Evolutionary conservation across 2,113 vertebrate species (phyloP), one percentile per base, ranked within the genome.

Genomic region (Tupaia tana): DNA sequence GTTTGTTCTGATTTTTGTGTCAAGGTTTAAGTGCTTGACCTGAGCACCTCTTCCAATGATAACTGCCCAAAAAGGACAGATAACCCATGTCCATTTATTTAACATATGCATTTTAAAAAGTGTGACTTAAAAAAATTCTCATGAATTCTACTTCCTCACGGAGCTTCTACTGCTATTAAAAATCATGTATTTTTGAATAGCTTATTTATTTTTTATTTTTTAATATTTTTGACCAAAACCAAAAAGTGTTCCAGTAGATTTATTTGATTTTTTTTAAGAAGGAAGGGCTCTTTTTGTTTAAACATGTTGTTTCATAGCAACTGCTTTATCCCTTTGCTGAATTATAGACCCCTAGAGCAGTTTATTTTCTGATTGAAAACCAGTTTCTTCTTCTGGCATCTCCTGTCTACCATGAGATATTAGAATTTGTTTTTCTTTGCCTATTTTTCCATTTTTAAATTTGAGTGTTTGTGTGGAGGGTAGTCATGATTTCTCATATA

Each of bases 61-160:
- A 27, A 74, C 89, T 58, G 15, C 61, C 86, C 54, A 9, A 9
- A 86, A 86, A 80, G 29, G 86, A 63, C 56, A 90, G 24, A 34
- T 73, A 74, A 74, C 29, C 43, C 77, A 52, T 12, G 29, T 82
- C 12, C 9, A 89, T 74, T 58, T 82, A 66, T 82, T 86, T 71
- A 86, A 86, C 80, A 52, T 14, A 81, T 74, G 27, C 20, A 91
- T 79, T 95, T 94, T 80, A 94, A 73, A 43, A 74, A 66, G 67
- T 85, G 59, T 80, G 74, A 86, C 59, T 91, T 54, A 86, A 91
- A 20, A n/a, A 86, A 94, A 67, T 73, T 86, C 90, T 77, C 24
- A 54, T 78, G 63, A 90, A 90, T 78, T 94, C 15, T 70, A 54
- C 80, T 86, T 80, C 59, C 74, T 91, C 19, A 52, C n/a, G 22